Base-by-base conservation (phyloP, 2,888 invertebrate genomes). In the Drosophila anomalata region DNA sequence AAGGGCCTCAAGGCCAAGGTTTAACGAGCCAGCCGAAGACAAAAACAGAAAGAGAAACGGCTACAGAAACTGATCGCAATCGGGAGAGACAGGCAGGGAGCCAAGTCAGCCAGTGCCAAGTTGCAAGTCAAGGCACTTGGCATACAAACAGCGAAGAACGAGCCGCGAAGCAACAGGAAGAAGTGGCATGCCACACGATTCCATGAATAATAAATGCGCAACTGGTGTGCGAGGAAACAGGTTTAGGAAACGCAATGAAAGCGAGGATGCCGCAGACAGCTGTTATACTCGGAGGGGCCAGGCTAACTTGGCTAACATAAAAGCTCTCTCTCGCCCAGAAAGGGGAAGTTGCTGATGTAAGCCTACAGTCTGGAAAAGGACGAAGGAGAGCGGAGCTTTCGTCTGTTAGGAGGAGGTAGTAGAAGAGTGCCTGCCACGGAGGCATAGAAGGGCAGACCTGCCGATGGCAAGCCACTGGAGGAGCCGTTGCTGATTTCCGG, bases 1-100 rank as follows among this genome's bases (percentile, higher is more conserved):
- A 89, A 89, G 89, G 89, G 89, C 88, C 84, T 89, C 89, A 89
- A 89, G 89, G 89, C 89, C 89, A 89, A 89, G 90, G 89, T 89
- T 89, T 89, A 78, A 73, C 74, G 61, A 66, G 67, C 60, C 52
- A 42, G 41, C 31, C 66, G 14, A 53, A 53, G 54, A 68, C 56
- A 59, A 57, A 73, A 73, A 55, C 58, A 60, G 36, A 56, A 47
- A 46, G 29, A 53, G 24, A 63, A 56, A 65, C 66, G 53, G 41
- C 44, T 50, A 73, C 69, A 70, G 52, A 75, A 76, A 80, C 72
- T 77, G 77, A 78, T 81, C 85, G 62, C 63, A 78, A 81, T 72
- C 76, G 69, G 59, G 41, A 50, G 31, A 5, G 33, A 12, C 46
- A 47, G 48, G 55, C 61, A 61, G 47, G 22, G 61, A 61, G 61